phyloP scores from a whole-genome alignment of 2,113 vertebrate genomes.

The Loxodonta africana region DNA sequence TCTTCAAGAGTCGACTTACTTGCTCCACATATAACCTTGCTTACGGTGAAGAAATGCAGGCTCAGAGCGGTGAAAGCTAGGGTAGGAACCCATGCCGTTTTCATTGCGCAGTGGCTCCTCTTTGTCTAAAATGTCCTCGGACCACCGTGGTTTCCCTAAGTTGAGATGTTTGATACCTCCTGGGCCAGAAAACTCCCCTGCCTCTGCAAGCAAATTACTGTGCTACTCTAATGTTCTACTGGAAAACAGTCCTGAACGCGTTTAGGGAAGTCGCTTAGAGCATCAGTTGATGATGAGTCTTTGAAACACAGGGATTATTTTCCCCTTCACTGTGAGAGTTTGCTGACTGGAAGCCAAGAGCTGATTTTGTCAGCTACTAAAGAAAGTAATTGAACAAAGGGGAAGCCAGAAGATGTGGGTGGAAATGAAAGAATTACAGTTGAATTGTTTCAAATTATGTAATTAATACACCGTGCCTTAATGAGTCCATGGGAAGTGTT shows the following conservation, averaged over 20 bases:
- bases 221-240: neutral
- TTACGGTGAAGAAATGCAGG: neutral
- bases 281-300: neutral
- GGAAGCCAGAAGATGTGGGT: slow-evolving; percentile 51
- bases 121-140: slow-evolving; percentile 20
- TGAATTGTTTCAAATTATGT: slow-evolving; percentile 30
- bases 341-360: slow-evolving; percentile 13
- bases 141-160: slow-evolving; percentile 16
- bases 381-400: slow-evolving; percentile 53
- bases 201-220: neutral
- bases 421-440: slow-evolving; percentile 50
- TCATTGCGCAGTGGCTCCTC: neutral
- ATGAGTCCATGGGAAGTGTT: neutral
- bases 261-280: neutral
- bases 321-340: neutral
- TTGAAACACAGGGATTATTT: slow-evolving; percentile 40
- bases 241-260: neutral
- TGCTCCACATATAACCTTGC: neutral
- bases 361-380: slow-evolving; percentile 25
- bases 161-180: neutral
- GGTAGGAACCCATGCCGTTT: neutral
- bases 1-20: neutral
- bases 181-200: neutral
- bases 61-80: neutral
- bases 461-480: slow-evolving; percentile 6